These are phyloP conservation scores for Mactra quadrangularis DNA, from an alignment of 1,140 invertebrate genomes.

Conservation along the genomic window DNA sequence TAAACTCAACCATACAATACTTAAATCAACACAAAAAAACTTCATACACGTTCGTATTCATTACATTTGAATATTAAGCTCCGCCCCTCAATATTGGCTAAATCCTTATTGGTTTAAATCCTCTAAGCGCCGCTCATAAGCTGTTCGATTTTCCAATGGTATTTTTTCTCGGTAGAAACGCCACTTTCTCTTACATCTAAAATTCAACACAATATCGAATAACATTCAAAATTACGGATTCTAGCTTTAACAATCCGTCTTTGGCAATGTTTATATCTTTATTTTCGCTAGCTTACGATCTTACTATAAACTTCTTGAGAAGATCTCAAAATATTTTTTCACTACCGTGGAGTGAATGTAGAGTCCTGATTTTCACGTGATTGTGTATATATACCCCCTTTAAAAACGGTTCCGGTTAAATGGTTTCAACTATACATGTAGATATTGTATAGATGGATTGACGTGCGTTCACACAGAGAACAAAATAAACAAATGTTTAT, in stretches of 20 bases:
- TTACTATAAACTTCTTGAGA: too few species aligned
- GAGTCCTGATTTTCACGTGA: too few species aligned
- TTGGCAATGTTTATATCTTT: too few species aligned
- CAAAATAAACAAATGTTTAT: background rate
- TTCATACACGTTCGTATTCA: slow-evolving; percentile 61
- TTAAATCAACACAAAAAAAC: slow-evolving; percentile 71
- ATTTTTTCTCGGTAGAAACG: background rate
- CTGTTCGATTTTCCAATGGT: slow-evolving; percentile 34
- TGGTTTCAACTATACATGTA: too few species aligned
- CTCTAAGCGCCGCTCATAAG: slow-evolving; percentile 12
- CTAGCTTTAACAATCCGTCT: too few species aligned
- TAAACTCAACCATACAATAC: slow-evolving; percentile 68
- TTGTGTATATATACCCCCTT: too few species aligned
- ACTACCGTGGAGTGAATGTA: too few species aligned
- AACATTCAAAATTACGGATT: too few species aligned
- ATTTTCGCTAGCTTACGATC: too few species aligned
- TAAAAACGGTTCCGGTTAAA: too few species aligned
- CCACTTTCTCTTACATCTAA: slow-evolving; percentile 14
- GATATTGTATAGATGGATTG: too few species aligned
- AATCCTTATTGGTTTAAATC: slow-evolving; percentile 58
- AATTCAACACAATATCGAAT: slow-evolving; percentile 23
- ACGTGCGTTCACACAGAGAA: background rate
- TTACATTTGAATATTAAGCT: slow-evolving; percentile 59
- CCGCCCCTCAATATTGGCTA: slow-evolving; percentile 51
- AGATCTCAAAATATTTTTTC: too few species aligned